phyloP scores from a whole-genome alignment of 1,140 invertebrate genomes.

The Metopolophium dirhodum region DNA sequence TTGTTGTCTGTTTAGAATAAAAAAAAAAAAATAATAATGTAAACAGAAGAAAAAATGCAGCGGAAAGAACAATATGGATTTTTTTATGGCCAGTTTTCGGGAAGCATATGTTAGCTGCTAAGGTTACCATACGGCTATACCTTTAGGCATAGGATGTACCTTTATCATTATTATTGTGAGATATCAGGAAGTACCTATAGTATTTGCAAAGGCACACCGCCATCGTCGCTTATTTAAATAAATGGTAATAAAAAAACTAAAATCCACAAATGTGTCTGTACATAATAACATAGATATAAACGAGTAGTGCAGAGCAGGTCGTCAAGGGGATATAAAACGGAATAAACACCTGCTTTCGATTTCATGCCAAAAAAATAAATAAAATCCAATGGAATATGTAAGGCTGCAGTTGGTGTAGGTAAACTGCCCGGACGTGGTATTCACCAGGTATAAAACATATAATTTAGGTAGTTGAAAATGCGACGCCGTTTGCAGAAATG shows the following conservation, averaged over 20 bases:
- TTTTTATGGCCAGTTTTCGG: neutral
- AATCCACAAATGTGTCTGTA: neutral
- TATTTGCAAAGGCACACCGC: neutral
- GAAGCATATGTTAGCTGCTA: neutral
- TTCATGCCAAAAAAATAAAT: neutral
- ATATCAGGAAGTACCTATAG: neutral
- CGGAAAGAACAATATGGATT: neutral
- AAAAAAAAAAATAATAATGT: conserved; percentile 22
- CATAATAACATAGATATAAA: neutral
- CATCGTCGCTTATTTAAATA: neutral
- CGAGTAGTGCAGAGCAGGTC: neutral
- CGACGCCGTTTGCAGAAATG: neutral
- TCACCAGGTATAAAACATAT: neutral
- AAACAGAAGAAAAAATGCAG: neutral
- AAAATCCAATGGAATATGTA: neutral
- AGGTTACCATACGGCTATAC: too few species aligned
- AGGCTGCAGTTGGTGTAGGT: neutral
- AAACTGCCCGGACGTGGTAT: neutral
- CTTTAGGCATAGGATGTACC: too few species aligned
- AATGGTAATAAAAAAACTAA: conserved; percentile 11
- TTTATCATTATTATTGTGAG: neutral
- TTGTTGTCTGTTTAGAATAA: conserved; percentile 28
- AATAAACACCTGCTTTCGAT: conserved; percentile 21
- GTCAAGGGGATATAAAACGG: neutral
- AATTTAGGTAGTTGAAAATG: neutral